Conservation (phyloP, 2,888 invertebrate genomes). For the Ophion slaviceki region DNA sequence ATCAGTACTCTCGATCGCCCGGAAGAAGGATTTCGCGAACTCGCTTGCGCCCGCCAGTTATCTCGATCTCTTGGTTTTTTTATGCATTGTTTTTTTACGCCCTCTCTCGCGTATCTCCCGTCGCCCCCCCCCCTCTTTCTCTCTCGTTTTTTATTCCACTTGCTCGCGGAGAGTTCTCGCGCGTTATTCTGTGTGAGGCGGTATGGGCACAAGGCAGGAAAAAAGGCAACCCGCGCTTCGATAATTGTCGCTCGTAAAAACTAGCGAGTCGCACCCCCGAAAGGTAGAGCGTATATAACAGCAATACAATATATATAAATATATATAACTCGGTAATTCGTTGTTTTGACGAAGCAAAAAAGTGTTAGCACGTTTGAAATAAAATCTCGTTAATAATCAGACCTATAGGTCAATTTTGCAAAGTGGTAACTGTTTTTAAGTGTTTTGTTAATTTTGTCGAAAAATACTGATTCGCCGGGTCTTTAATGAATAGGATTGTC, state of each 20-base stretch:
- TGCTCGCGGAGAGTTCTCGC: not conserved
- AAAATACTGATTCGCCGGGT: no score
- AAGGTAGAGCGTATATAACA: slow-evolving; percentile 59
- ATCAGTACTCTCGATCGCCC: slow-evolving; percentile 79
- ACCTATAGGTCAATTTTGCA: no score
- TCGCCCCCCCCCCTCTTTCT: not conserved
- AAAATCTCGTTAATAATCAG: no score
- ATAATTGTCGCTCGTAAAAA: slow-evolving; percentile 82
- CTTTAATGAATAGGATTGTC: no score
- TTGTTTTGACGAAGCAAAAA: no score
- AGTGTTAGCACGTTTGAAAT: no score
- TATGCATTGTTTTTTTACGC: slow-evolving; percentile 19
- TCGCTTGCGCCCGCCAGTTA: slow-evolving; percentile 67
- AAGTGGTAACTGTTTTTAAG: no score
- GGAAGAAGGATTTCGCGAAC: slow-evolving; percentile 73
- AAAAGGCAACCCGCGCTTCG: slow-evolving; percentile 75
- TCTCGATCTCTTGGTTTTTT: slow-evolving; percentile 73
- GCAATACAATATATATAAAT: not conserved
- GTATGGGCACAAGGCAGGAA: slow-evolving; percentile 23
- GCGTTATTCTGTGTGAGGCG: not conserved
- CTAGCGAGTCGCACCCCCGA: slow-evolving; percentile 74
- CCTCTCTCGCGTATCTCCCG: slow-evolving; percentile 14
- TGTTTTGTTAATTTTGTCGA: no score
- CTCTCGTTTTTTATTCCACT: not conserved
- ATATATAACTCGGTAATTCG: not conserved